Evolutionary conservation across 2,113 vertebrate species (phyloP), one percentile per base, ranked within the genome.

Genomic region (Lamprologus ornatipinnis): DNA sequence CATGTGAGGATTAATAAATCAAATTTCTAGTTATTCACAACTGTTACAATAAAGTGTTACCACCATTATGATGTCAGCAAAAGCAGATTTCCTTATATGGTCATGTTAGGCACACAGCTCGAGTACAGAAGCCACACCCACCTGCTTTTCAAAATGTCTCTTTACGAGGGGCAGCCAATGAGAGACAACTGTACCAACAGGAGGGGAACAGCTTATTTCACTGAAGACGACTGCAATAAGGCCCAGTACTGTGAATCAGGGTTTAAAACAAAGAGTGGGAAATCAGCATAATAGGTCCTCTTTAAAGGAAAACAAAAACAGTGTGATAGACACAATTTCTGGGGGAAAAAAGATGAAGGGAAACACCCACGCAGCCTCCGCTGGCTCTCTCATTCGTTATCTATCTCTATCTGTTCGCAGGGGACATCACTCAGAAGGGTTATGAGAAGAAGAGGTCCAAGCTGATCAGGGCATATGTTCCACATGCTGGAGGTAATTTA

Each of bases 401-500:
- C 12, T 94, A 82, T 93, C 87, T 93, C 87, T 94, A 83, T 95
- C 85, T 95, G 94, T 95, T 97, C 93, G 47, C 96, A 99, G 98
- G 98, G 94, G 98, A 99, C 97, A 99, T 99, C 97, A 99, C 98
- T 95, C 98, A 99, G 94, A 99, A 98, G 95, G 98, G 98, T 94
- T 99, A 99, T 96, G 98, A 99, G 96, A 99, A 99, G 97, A 99
- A 99, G 97, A 97, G 98, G 95, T 97, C 97, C 93, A 99, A 99
- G 96, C 96, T 98, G 96, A 97, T 99, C 95, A 98, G 98, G 89
- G 98, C 98, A 93, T 98, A 97, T 95, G 95, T 98, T 95, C 97
- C 97, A 85, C 97, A 98, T 87, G 92, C 93, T 93, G 93, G 94
- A 96, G 95, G 95, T 96, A 96, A 96, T 88, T 92, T 95, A 94